phyloP scores from a whole-genome alignment of 2,797 vertebrate genomes.

The Euthynnus affinis region DNA sequence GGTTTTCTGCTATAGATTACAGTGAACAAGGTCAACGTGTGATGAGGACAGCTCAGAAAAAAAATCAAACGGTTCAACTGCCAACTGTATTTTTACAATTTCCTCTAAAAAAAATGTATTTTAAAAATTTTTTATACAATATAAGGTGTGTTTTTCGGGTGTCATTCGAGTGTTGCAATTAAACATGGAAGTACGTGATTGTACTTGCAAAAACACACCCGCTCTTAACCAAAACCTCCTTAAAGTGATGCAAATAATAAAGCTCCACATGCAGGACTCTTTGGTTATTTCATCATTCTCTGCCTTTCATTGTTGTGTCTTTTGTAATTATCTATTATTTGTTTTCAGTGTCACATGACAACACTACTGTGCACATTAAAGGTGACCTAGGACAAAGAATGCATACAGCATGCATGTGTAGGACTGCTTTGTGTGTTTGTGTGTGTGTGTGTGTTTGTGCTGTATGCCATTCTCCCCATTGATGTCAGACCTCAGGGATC shows the following conservation, averaged over 20 bases:
- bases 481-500: slow-evolving; percentile 42
- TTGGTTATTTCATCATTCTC: slow-evolving; percentile 51
- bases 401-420: slow-evolving; percentile 21
- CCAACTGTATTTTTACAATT: background rate
- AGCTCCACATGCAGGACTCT: background rate
- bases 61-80: background rate
- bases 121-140: too few species aligned
- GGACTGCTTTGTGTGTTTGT: background rate
- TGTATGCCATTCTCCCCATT: slow-evolving; percentile 24
- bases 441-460: background rate
- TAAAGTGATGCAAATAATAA: slow-evolving; percentile 14
- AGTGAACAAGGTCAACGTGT: background rate
- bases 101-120: too few species aligned
- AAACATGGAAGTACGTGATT: background rate
- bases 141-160: too few species aligned
- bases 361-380: slow-evolving; percentile 47
- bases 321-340: slow-evolving; percentile 38
- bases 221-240: slow-evolving; percentile 1
- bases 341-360: slow-evolving; percentile 40
- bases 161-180: background rate
- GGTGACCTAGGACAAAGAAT: slow-evolving; percentile 41
- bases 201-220: background rate
- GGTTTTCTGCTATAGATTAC: background rate
- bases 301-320: slow-evolving; percentile 45
- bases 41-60: background rate